These are phyloP conservation scores for Lycocerus yunnanus DNA, from an alignment of 2,888 invertebrate species.

Conservation along the genomic window DNA sequence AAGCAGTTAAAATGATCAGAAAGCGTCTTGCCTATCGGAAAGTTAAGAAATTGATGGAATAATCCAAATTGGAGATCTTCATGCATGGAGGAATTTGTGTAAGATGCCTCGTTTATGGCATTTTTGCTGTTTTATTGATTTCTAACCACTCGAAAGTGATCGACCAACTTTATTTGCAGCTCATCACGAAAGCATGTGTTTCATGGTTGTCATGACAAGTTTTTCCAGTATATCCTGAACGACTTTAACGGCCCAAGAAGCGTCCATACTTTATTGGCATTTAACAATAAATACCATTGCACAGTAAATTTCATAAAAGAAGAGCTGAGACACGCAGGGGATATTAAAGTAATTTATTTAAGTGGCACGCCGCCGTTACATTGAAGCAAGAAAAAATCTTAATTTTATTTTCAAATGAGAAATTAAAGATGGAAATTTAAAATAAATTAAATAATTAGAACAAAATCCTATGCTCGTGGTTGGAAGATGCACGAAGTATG, in stretches of 20 bases:
- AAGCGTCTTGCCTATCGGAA: neutral
- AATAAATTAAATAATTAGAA: neutral
- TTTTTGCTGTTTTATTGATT: neutral
- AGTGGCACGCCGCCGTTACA: neutral
- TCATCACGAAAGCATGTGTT: neutral
- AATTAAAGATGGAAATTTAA: neutral
- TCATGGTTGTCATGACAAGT: neutral
- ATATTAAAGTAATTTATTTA: neutral
- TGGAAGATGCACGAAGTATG: neutral
- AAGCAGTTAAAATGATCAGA: neutral
- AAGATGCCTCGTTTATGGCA: neutral
- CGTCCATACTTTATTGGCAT: neutral
- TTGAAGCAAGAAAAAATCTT: neutral
- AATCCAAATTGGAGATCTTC: neutral
- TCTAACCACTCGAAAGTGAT: neutral
- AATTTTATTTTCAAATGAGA: neutral
- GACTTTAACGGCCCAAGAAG: neutral
- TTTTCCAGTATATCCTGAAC: neutral
- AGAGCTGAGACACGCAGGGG: neutral
- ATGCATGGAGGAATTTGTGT: neutral
- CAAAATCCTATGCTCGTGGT: neutral
- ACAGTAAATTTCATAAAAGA: neutral
- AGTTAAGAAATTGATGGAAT: neutral
- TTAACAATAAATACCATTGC: neutral
- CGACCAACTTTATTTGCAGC: neutral